Evolutionary conservation across 1,140 invertebrate species (phyloP), one percentile per base, ranked within the genome.

Genomic region (Muscidifurax raptorellus): DNA sequence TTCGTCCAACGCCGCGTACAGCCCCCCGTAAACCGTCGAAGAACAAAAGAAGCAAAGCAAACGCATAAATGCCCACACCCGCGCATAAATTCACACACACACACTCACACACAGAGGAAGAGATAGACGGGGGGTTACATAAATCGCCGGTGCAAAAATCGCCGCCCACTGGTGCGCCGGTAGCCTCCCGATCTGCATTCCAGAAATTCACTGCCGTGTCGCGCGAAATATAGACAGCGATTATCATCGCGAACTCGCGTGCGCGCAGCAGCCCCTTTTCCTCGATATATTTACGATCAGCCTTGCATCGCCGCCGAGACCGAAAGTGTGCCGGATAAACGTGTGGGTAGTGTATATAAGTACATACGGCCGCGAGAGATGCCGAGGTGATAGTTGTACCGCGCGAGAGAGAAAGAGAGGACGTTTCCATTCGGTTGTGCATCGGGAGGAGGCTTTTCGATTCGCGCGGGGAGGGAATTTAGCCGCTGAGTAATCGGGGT

Each of bases 261-360:
- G 27, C 44, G 67, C 47, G 71, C 15, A 7, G 18, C 22, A 59
- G 18, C 52, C 52, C 52, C 52, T 59, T 59, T 75, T 74, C 75
- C 52, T 81, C 80, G 64, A 76, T 83, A 76, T 83, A 76, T 77
- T 83, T 83, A 77, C 25, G 59, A 67, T 67, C 80, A 72, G 28
- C 36, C 27, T 81, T 74, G 44, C 69, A 30, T 7, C 13, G 67
- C 69, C 28, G 18, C 40, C 25, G 47, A 76, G 71, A 82, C 72
- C 59, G 59, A 80, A 83, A 66, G 74, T 83, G 52, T 67, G 81
- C 59, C 80, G 71, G 28, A 32, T 81, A 47, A 32, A 72, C 52
- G 52, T 59, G 18, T 59, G 52, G 44, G 44, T 1, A 59, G 22
- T 40, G 36, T 40, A n/a, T n/a, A n/a, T n/a, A 40, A n/a, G 15